A percentile compares a stretch with the other conserved stretches of the same genome.
Conservation (phyloP, 2,113 vertebrate species). For the Phaethornis superciliosus region DNA sequence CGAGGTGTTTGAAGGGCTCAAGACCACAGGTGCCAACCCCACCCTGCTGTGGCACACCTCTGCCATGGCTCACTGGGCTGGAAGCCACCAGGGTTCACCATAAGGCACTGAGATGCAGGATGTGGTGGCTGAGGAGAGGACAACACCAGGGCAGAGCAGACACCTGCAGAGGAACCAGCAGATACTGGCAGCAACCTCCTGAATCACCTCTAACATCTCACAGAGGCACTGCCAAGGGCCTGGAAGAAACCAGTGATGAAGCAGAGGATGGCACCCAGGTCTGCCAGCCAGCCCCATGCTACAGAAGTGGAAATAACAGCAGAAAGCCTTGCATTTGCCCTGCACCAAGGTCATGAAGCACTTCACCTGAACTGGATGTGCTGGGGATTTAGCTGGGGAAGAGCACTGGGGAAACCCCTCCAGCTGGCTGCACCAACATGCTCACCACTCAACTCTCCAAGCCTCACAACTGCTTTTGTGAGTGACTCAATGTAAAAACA, state of each 20-base stretch:
- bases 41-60: background rate
- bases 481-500: background rate
- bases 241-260: background rate
- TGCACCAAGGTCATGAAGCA: background rate
- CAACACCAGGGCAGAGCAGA: background rate
- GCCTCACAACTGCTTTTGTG: background rate
- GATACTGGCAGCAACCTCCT: background rate
- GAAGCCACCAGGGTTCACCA: rapidly evolving
- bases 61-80: rapidly evolving
- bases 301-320: background rate
- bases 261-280: background rate
- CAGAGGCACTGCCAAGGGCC: rapidly evolving
- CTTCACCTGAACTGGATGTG: background rate
- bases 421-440: background rate
- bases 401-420: background rate
- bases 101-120: background rate
- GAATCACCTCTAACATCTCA: background rate
- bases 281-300: background rate
- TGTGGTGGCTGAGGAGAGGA: background rate
- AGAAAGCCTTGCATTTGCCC: background rate
- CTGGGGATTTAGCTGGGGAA: background rate
- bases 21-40: background rate
- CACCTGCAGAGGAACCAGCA: background rate
- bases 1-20: background rate
- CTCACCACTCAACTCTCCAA: background rate